Evolutionary conservation across 2,888 invertebrate genomes (phyloP).

Genomic region (Lottia gigantea): DNA sequence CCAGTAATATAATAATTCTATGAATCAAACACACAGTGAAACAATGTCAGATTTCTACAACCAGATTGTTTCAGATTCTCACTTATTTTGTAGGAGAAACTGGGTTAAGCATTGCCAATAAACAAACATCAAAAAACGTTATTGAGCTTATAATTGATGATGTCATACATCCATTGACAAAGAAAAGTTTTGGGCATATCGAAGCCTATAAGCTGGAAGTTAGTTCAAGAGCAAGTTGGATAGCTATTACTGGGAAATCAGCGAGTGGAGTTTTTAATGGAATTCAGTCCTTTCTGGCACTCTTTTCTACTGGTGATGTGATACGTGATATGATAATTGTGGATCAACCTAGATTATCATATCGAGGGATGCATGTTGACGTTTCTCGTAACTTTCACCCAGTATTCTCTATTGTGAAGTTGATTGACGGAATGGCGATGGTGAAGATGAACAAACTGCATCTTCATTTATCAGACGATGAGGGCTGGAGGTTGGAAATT

Average conservation of each 20-base stretch:
- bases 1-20: no score
- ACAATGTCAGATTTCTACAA: no score
- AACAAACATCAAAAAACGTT: neutral
- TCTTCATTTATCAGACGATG: slow-evolving; percentile 64
- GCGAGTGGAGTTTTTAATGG: slow-evolving; percentile 33
- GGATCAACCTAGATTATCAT: slow-evolving; percentile 42
- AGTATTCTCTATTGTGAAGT: slow-evolving; percentile 40
- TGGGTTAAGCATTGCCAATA: neutral
- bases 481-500: slow-evolving; percentile 65
- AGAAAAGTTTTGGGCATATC: neutral
- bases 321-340: neutral
- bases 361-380: slow-evolving; percentile 51
- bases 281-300: slow-evolving; percentile 21
- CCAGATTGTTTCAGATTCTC: no score
- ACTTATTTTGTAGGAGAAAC: neutral
- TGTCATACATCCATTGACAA: neutral
- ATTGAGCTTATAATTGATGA: neutral
- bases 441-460: slow-evolving; percentile 66
- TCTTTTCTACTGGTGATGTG: neutral
- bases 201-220: slow-evolving; percentile 30
- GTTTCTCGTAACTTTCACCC: slow-evolving; percentile 55
- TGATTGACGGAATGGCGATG: slow-evolving; percentile 58
- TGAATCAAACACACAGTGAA: no score
- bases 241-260: slow-evolving; percentile 33
- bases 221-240: slow-evolving; percentile 14